Base-by-base conservation (phyloP, 2,888 invertebrate genomes). In the Tortricodes alternella region DNA sequence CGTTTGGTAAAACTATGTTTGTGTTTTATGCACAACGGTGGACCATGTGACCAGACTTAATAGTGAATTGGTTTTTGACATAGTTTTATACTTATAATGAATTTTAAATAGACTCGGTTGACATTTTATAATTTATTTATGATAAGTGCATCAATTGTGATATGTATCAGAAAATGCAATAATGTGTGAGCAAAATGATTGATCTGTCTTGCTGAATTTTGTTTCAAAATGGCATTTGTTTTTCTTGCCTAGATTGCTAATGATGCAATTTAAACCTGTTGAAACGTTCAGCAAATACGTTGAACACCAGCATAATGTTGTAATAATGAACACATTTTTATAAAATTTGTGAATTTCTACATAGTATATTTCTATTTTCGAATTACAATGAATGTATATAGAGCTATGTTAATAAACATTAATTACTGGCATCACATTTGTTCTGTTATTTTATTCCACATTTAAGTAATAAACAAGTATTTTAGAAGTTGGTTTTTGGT, bases 41-140 rank as follows among this genome's bases (percentile, higher is more conserved):
- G 86, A 89, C 87, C 85, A 78, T 74, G 88, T 88, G 88, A 88
- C 80, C 85, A 84, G 83, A 81, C 79, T 68, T 76, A 74, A 80
- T 83, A 82, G 89, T 87, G 87, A 85, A 83, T 80, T 76, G 80
- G 83, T 87, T 82, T 72, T 85, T 85, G 86, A 89, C 88, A 87
- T 89, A 85, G 81, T 83, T 89, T 86, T 83, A 69, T 71, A 72
- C 63, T 67, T 80, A 76, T 79, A 78, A 78, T 74, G 77, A 78
- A 81, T 83, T 78, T 81, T 69, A 82, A 78, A 82, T 75, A 76
- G 81, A 86, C 80, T 81, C 74, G 64, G 84, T 88, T 89, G 86
- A 89, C 86, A 81, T 85, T 88, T 83, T 83, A 83, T 89, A 86
- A 89, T 89, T 89, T 88, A 88, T 89, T 88, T 88, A 86, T 83